Evolutionary conservation across 2,113 vertebrate species (phyloP).

Genomic region (Thermophis baileyi): DNA sequence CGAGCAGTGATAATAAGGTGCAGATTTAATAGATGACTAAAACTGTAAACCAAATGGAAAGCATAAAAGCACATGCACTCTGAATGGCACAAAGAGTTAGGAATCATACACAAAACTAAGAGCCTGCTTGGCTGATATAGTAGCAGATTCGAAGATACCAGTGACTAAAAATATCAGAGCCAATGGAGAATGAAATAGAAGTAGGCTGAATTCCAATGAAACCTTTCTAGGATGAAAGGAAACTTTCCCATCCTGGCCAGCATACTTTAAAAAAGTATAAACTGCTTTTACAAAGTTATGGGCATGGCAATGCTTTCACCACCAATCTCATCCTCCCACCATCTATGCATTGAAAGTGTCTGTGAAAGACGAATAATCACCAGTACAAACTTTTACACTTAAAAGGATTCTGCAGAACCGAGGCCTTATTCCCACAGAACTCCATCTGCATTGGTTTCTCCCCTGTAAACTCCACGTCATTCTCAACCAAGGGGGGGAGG

Average conservation of each 20-base stretch:
- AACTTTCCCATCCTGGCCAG: not conserved
- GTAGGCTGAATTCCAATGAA: not conserved
- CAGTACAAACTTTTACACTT: not conserved
- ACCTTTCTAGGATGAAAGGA: not conserved
- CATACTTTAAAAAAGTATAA: not conserved
- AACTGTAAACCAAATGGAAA: not conserved
- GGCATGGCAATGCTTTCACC: not conserved
- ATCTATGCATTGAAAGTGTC: not conserved
- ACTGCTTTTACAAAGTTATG: not conserved
- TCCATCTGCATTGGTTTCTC: not conserved
- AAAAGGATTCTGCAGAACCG: not conserved
- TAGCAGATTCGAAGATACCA: not conserved
- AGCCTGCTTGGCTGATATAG: not conserved
- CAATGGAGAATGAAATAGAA: not conserved
- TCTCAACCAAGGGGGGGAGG: not conserved
- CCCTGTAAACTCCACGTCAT: not conserved
- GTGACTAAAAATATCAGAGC: not conserved
- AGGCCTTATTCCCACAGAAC: not conserved
- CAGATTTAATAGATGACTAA: not conserved
- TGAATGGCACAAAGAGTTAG: not conserved
- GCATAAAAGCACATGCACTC: not conserved
- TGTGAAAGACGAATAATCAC: not conserved
- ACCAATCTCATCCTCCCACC: not conserved
- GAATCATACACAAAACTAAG: not conserved
- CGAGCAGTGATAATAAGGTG: not conserved